These are phyloP conservation scores for Protobothrops flavoviridis DNA, from an alignment of 2,113 vertebrate genomes.

Conservation along the genomic window DNA sequence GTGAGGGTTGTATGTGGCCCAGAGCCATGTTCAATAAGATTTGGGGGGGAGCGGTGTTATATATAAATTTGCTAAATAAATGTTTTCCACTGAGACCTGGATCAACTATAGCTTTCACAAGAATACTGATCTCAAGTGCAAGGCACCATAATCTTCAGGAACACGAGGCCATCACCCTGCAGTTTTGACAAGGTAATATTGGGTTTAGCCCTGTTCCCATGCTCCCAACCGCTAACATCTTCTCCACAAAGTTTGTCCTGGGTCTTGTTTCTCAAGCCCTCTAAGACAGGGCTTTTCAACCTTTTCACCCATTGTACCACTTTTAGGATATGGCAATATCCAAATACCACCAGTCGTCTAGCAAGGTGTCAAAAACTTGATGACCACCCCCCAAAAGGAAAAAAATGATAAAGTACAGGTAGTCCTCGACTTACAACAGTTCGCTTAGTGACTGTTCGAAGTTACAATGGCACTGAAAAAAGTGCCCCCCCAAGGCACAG, in stretches of 20 bases:
- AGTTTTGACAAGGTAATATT: background rate
- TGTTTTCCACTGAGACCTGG: background rate
- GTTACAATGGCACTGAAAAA: too few relatives aligned
- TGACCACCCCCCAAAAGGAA: too few relatives aligned
- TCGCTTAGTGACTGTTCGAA: too few relatives aligned
- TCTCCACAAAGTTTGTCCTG: background rate
- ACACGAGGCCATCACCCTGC: background rate
- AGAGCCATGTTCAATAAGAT: background rate
- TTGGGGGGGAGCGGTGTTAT: background rate
- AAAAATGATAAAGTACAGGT: too few relatives aligned
- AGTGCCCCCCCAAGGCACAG: too few relatives aligned
- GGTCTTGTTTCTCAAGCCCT: background rate
- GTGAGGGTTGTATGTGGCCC: background rate
- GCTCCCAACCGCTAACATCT: too few relatives aligned
- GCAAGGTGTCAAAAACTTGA: too few relatives aligned
- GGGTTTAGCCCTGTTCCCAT: background rate
- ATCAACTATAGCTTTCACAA: background rate
- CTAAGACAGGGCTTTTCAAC: too few relatives aligned
- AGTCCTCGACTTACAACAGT: too few relatives aligned
- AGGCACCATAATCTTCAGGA: background rate
- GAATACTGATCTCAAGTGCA: background rate
- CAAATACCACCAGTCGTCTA: too few relatives aligned
- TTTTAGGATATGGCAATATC: too few relatives aligned
- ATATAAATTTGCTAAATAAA: background rate
- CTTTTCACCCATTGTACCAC: too few relatives aligned